Base-by-base conservation (phyloP, 1,140 invertebrate genomes). In the Dermatophagoides farinae region DNA sequence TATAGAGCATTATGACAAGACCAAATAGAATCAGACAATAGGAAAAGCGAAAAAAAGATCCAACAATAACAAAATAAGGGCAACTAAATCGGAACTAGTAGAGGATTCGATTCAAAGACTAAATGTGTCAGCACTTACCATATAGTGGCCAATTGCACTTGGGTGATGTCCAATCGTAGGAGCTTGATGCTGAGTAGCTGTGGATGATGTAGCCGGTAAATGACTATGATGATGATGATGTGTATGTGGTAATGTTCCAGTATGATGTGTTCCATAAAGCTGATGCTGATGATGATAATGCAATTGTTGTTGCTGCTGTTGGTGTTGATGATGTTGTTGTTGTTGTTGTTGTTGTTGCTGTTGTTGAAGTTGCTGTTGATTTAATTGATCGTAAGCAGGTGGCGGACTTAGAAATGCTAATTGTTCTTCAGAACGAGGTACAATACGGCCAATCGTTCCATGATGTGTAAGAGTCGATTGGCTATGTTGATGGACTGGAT, bases 321-420 rank as follows among this genome's bases (percentile, higher is more conserved):
- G 38, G 12, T 20, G 41, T 44, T 57, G 61, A 6, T 16, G 46
- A 18, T 40, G 31, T 14, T 23, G 23, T 50, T 53, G 62, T 20
- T 47, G 61, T 57, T 63, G 57, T 18, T 50, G 37, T 51, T 23
- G 41, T 12, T 64, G 38, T 10, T 57, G 61, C 18, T n/a, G 31
- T 25, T 14, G 12, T 46, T 60, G 54, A 12, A 18, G 55, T 10
- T 61, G 61, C 10, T 49, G 23, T n/a, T 55, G 49, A 38, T 20
- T 40, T n/a, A 64, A 22, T 49, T 64, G 62, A 46, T 64, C 62
- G 57, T 64, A 64, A 10, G 63, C 52, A 39, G 63, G 63, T 14
- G 63, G 63, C 18, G 63, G 61, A 40, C 63, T 53, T 43, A 64
- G 39, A 43, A 64, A 64, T 14, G 63, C n/a, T 41, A 63, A 50